Evolutionary conservation across 2,797 vertebrate genomes (phyloP), one percentile per base, ranked within the genome.

Genomic region (Coluber constrictor): DNA sequence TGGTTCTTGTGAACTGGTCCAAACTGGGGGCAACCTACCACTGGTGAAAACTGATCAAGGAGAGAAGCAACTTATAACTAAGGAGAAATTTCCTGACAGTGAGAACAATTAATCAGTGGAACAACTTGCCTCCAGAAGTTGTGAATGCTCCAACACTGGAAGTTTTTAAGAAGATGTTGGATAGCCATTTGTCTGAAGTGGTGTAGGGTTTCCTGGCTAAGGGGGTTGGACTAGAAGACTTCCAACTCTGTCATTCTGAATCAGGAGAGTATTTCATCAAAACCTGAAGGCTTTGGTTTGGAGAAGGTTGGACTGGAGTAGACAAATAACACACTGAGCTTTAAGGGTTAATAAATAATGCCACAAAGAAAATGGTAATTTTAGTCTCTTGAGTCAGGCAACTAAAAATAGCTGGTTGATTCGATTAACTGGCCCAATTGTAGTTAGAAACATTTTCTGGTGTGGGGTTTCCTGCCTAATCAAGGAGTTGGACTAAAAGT

Each of bases 291-390:
- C 43, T 83, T 79, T 16, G 25, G 23, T 25, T 25, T 47, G 5
- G 37, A 83, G 74, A 47, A 43, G 9, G 74, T 25, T 25, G 43
- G 43, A 5, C 2, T 88, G 23, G 57, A 25, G 43, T 23, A 89
- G 18, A 63, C 25, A 70, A 89, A 87, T 90, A 92, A 92, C 57
- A 95, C 90, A 94, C 51, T 47, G 95, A 61, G 8, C 12, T 86
- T 79, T 56, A 32, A 91, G 9, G 37, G 70, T 94, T 93, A 93
- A 92, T 87, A 94, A 95, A 87, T 87, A 61, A 16, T 83, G 9
- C 47, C 91, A 91, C 16, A 66, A 18, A 51, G 54, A 43, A 90
- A 92, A 94, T 86, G 25, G 61, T 54, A 95, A 70, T 20, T 86
- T 92, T 23, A 87, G 47, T n/a, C 87, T n/a, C 16, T 93, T 87